A percentile compares a stretch with the other conserved stretches of the same genome.
Conservation (phyloP, 2,113 vertebrate genomes). For the Engraulis encrasicolus region DNA sequence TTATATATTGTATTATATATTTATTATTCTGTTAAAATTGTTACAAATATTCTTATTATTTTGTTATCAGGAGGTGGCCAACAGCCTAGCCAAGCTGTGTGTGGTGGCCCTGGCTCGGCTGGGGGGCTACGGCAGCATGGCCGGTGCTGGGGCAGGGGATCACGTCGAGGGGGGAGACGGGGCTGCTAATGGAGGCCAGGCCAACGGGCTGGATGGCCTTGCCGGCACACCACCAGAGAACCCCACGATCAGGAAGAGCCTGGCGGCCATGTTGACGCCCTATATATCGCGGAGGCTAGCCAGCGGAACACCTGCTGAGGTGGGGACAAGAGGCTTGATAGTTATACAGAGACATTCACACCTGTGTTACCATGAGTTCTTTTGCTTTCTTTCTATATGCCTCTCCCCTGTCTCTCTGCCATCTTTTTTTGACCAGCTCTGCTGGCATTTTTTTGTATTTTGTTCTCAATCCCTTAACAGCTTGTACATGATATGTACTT, state of each 20-base stretch:
- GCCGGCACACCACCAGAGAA: conserved; percentile 85
- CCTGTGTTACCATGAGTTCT: no score
- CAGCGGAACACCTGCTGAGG: conserved; percentile 82
- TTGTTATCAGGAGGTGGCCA: conserved; percentile 98
- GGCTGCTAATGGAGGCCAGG: conserved; percentile 61
- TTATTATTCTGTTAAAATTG: no score
- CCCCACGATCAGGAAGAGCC: conserved; percentile 88
- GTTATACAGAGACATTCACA: no score
- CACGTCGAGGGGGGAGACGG: conserved; percentile 53
- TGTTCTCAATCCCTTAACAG: no score
- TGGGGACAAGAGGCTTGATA: conserved; percentile 53
- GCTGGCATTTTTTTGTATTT: no score
- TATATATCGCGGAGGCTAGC: conserved; percentile 90
- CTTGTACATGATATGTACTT: not conserved
- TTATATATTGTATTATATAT: no score
- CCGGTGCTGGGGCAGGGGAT: no score
- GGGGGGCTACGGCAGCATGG: conserved; percentile 79
- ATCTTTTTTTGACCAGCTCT: no score
- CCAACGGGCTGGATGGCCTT: conserved; percentile 41
- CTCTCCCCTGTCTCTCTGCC: no score
- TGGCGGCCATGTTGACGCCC: conserved; percentile 92
- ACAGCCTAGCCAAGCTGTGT: conserved; percentile 92
- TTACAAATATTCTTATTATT: no score
- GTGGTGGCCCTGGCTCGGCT: conserved; percentile 88
- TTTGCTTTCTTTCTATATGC: no score